phyloP scores from a whole-genome alignment of 2,113 vertebrate genomes.

The Aphelocoma coerulescens region DNA sequence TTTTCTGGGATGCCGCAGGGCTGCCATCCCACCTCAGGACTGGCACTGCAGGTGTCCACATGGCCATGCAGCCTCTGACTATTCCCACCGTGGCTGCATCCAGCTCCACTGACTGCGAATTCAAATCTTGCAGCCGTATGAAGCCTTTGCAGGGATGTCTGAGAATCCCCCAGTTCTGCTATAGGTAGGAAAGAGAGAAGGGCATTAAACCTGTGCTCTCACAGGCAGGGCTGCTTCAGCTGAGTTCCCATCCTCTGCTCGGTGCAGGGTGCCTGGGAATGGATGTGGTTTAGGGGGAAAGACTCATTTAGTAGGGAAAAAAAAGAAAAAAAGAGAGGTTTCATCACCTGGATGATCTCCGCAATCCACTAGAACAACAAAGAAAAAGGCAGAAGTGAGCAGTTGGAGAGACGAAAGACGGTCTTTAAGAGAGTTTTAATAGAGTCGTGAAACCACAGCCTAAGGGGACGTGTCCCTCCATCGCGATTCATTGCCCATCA shows the following conservation, averaged over 20 bases:
- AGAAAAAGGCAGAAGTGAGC: not conserved
- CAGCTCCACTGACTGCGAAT: not conserved
- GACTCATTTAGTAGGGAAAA: not conserved
- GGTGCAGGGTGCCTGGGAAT: not conserved
- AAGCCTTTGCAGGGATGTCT: not conserved
- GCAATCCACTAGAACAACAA: not conserved
- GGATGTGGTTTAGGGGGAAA: not conserved
- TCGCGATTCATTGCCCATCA: not conserved
- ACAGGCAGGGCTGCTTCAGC: not conserved
- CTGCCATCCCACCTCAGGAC: not conserved
- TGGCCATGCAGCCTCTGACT: fast-evolving
- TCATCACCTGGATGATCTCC: not conserved
- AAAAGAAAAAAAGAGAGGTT: not conserved
- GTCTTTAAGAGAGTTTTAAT: not conserved
- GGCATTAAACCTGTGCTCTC: not conserved
- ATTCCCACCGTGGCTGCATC: not conserved
- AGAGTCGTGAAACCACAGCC: not conserved
- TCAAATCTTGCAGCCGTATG: fast-evolving
- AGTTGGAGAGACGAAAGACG: not conserved
- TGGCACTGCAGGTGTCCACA: not conserved
- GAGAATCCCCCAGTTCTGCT: not conserved
- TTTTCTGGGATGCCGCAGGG: not conserved
- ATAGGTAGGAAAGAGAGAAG: not conserved
- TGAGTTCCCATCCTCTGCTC: not conserved
- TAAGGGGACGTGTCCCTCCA: not conserved